These are phyloP conservation scores for Melanostoma scalare DNA, from an alignment of 2,888 invertebrate genomes.

Conservation along the genomic window DNA sequence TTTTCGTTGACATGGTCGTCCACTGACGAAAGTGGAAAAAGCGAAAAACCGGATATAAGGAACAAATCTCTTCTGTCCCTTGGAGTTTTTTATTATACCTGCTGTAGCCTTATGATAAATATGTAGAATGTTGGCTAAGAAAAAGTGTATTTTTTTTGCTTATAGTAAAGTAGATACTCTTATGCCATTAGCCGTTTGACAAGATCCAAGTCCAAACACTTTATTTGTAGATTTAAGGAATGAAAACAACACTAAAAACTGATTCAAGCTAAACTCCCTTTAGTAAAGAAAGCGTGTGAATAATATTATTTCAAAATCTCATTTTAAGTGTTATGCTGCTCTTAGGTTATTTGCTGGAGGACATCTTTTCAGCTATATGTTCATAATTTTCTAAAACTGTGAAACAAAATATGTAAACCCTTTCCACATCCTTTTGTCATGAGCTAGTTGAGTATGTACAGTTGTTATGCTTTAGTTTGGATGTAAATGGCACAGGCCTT, in stretches of 20 bases:
- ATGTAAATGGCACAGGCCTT: background rate
- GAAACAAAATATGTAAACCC: slow-evolving; percentile 1
- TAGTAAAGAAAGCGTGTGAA: background rate
- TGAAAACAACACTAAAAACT: background rate
- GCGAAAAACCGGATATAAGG: too few species aligned
- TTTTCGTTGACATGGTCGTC: too few species aligned
- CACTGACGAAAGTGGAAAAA: too few species aligned
- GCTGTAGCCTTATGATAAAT: too few species aligned
- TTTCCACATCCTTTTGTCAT: background rate
- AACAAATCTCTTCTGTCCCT: too few species aligned
- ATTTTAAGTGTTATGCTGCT: slow-evolving; percentile 8
- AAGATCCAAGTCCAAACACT: too few species aligned
- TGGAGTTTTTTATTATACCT: too few species aligned
- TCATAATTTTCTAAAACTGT: slow-evolving; percentile 14
- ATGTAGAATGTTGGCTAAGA: too few species aligned
- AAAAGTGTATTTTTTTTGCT: too few species aligned
- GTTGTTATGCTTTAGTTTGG: slow-evolving; percentile 6
- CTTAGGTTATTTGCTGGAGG: background rate
- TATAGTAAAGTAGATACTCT: too few species aligned
- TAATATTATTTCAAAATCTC: slow-evolving; percentile 19
- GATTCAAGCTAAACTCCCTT: background rate
- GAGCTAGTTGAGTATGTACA: background rate
- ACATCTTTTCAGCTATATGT: slow-evolving; percentile 15
- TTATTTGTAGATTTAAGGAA: too few species aligned
- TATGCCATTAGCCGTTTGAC: too few species aligned